Conservation (phyloP, 2,888 invertebrate species). For the Protophormia terraenovae region DNA sequence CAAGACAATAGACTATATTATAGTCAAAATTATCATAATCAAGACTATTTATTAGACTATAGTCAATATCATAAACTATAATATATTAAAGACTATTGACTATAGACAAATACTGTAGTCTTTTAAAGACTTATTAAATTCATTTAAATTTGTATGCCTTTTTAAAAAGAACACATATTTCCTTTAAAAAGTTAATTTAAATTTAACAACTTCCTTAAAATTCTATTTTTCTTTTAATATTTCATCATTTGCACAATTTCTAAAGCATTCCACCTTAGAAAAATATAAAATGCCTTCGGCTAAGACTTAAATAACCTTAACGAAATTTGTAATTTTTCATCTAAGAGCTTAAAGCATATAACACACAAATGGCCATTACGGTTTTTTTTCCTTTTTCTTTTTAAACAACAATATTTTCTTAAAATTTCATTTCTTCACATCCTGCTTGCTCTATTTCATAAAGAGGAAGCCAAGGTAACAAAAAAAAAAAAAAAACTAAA, state of each 20-base stretch:
- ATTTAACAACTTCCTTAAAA: neutral
- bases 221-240: neutral
- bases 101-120: too few species aligned
- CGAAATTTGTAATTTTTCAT: neutral
- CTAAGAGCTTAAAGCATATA: neutral
- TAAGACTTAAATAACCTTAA: neutral
- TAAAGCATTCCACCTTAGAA: neutral
- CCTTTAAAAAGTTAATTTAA: too few species aligned
- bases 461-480: too few species aligned
- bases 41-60: too few species aligned
- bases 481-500: neutral
- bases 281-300: neutral
- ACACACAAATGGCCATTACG: neutral
- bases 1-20: too few species aligned
- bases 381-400: too few species aligned
- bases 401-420: neutral
- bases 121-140: too few species aligned
- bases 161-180: too few species aligned
- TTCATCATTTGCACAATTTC: neutral
- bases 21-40: too few species aligned
- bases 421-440: neutral
- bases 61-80: too few species aligned
- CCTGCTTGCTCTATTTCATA: neutral
- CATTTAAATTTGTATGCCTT: too few species aligned
- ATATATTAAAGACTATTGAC: too few species aligned